These are phyloP conservation scores for Podiceps cristatus DNA, from an alignment of 2,113 vertebrate genomes.

Conservation along the genomic window DNA sequence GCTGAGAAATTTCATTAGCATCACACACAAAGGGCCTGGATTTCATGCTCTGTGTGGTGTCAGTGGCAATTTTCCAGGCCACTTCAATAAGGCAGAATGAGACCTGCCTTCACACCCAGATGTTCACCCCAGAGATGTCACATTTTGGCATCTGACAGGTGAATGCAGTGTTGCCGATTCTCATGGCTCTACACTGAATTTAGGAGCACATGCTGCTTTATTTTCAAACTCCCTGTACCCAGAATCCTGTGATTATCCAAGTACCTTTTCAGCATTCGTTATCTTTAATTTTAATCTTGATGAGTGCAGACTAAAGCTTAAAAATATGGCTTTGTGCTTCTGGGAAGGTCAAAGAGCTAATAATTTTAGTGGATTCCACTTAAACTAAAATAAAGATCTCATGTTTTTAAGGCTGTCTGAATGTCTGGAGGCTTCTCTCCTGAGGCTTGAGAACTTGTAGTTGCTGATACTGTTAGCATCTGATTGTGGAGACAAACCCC, in stretches of 20 bases:
- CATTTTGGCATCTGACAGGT: not conserved
- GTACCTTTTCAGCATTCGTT: not conserved
- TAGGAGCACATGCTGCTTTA: not conserved
- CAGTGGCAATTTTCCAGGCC: constrained; percentile 15
- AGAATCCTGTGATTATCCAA: not conserved
- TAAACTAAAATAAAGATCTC: constrained; percentile 5
- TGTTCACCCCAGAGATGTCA: not conserved
- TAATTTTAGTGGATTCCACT: not conserved
- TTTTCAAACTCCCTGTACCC: not conserved
- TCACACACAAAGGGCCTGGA: not conserved
- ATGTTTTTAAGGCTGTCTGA: not conserved
- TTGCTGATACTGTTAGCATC: not conserved
- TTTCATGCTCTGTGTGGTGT: not conserved
- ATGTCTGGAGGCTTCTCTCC: not conserved
- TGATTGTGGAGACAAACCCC: not conserved
- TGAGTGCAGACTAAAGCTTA: not conserved
- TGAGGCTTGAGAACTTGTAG: not conserved
- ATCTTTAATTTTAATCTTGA: not conserved
- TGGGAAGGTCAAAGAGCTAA: not conserved
- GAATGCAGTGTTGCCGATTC: not conserved
- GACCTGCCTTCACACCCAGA: not conserved
- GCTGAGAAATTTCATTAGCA: constrained; percentile 47
- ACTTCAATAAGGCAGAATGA: not conserved
- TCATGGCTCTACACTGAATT: not conserved
- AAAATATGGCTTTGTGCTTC: not conserved